Percentiles rank a stretch among this genome's conserved stretches.
Evolutionary conservation across 2,113 vertebrate species (phyloP).

Genomic region (Hystrix cristata): DNA sequence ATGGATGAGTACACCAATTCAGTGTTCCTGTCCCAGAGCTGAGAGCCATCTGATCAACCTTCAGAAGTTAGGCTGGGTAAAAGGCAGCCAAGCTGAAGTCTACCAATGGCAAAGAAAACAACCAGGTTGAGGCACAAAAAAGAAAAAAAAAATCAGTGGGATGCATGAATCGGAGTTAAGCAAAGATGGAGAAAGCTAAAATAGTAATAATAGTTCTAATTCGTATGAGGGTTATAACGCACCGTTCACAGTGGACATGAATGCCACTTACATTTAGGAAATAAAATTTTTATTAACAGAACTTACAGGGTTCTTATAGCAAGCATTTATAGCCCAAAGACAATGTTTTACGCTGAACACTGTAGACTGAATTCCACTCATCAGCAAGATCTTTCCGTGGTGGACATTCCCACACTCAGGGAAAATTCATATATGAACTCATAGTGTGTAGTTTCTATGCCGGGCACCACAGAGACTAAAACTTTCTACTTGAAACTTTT

Average conservation of each 20-base stretch:
- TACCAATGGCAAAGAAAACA: background rate
- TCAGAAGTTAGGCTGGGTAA: background rate
- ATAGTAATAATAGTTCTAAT: background rate
- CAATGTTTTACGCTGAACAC: background rate
- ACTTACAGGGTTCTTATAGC: background rate
- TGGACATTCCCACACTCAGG: background rate
- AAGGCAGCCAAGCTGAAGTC: background rate
- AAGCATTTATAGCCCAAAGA: background rate
- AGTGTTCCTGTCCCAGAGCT: rapidly evolving
- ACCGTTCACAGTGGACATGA: background rate
- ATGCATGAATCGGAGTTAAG: background rate
- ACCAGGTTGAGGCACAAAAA: background rate
- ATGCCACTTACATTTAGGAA: background rate
- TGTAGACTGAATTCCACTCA: background rate
- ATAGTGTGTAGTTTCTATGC: background rate
- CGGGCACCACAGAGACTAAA: background rate
- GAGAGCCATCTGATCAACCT: background rate
- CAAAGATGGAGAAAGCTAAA: background rate
- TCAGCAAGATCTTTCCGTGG: background rate
- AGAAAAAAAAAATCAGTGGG: too few relatives aligned
- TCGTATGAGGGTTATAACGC: rapidly evolving
- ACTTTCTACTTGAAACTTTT: too few relatives aligned
- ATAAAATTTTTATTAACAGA: too few relatives aligned
- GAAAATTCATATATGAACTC: background rate
- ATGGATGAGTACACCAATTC: background rate